These are phyloP conservation scores for Delichon dasypus DNA, from an alignment of 2,797 vertebrate species.

Conservation along the genomic window DNA sequence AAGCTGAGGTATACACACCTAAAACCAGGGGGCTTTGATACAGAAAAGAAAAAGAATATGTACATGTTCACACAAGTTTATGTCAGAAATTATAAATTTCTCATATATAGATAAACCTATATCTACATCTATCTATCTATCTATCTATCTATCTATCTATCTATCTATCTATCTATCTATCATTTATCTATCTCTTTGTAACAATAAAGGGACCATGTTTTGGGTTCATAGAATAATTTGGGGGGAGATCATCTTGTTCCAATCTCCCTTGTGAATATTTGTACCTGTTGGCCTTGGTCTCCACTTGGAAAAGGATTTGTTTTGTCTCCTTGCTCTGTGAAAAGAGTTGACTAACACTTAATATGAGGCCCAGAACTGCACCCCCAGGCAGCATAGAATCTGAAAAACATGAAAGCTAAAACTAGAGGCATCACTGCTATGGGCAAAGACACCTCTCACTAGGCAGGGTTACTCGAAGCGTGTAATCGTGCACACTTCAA, in stretches of 20 bases:
- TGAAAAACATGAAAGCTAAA: not conserved
- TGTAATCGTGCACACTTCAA: fast-evolving
- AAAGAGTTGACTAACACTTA: not conserved
- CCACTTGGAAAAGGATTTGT: not conserved
- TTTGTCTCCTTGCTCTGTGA: not conserved
- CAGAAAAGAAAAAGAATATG: not conserved
- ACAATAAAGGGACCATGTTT: not conserved
- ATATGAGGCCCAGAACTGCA: not conserved
- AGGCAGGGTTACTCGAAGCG: not conserved
- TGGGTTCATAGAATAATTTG: not conserved
- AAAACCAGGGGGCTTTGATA: not conserved
- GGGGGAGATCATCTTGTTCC: not conserved
- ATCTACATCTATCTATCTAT: not conserved
- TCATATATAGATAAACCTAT: not conserved
- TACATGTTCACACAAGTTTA: not conserved
- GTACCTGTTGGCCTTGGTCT: not conserved
- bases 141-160: not conserved
- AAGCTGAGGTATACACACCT: not conserved
- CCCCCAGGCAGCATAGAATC: not conserved
- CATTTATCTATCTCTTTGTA: not conserved
- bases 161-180: not conserved
- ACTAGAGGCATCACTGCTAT: not conserved
- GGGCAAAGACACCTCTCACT: not conserved
- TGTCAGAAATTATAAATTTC: not conserved
- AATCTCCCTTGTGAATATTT: not conserved